Conservation (phyloP, 2,888 invertebrate species). For the Xylocampa areola region DNA sequence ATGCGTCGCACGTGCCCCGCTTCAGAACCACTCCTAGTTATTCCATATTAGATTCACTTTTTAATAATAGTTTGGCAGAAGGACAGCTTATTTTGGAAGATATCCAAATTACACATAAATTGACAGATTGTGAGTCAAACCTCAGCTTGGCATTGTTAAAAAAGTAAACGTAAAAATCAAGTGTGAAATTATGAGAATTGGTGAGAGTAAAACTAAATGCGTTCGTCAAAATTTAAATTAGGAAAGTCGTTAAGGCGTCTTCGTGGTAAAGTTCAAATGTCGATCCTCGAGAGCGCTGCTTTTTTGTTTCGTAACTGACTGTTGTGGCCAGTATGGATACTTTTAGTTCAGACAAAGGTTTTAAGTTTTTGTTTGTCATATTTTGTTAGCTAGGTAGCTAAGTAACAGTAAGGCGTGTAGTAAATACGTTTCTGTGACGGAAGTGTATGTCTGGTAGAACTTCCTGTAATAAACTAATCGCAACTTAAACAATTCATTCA, state of each 20-base stretch:
- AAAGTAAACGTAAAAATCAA: background rate
- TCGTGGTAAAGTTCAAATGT: constrained; percentile 20
- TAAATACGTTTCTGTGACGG: constrained; percentile 30
- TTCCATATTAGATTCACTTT: constrained; percentile 15
- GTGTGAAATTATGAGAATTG: background rate
- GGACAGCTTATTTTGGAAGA: background rate
- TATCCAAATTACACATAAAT: background rate
- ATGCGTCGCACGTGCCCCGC: constrained; percentile 46
- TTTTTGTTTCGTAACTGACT: background rate
- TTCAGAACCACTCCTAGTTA: constrained; percentile 38
- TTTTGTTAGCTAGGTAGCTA: constrained; percentile 19
- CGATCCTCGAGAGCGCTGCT: background rate
- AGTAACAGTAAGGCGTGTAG: constrained; percentile 26
- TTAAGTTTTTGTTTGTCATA: constrained; percentile 17
- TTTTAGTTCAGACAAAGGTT: constrained; percentile 30
- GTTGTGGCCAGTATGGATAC: background rate
- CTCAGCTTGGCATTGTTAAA: background rate
- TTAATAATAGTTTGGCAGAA: constrained; percentile 15
- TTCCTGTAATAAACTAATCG: constrained; percentile 31
- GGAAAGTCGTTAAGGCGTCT: constrained; percentile 10
- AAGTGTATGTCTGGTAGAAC: constrained; percentile 27
- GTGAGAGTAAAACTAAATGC: constrained; percentile 10
- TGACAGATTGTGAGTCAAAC: background rate
- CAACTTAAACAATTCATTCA: no score
- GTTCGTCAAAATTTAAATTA: constrained; percentile 26